Evolutionary conservation across 2,888 invertebrate species (phyloP).

Genomic region (Clusia tigrina): DNA sequence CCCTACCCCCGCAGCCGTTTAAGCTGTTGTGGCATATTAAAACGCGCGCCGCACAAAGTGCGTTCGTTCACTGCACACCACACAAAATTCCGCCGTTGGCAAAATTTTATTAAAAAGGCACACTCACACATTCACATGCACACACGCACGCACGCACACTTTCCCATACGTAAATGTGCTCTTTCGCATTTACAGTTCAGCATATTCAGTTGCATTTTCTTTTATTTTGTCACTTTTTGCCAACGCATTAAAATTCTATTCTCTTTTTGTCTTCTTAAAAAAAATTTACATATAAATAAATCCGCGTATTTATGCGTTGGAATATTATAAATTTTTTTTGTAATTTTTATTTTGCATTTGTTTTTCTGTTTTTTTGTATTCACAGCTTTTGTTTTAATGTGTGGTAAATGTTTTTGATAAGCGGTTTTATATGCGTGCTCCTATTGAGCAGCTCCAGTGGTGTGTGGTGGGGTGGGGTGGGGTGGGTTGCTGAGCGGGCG

Average conservation of each 20-base stretch:
- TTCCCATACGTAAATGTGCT: conserved; percentile 2
- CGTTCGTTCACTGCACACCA: conserved; percentile 26
- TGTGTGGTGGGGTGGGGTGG: background rate
- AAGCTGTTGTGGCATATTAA: background rate
- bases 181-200: conserved; percentile 22
- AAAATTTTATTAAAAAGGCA: conserved; percentile 38
- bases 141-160: conserved; percentile 16
- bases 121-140: conserved; percentile 3
- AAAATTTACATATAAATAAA: background rate
- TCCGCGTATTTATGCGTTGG: conserved; percentile 28
- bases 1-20: background rate
- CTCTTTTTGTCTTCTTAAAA: background rate
- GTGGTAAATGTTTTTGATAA: conserved; percentile 5
- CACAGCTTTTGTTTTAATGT: conserved; percentile 4
- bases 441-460: background rate
- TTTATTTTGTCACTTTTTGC: conserved; percentile 44
- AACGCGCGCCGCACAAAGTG: conserved; percentile 25
- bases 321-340: too few relatives aligned
- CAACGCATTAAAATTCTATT: conserved; percentile 36
- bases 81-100: conserved; percentile 41
- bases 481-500: background rate
- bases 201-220: conserved; percentile 29
- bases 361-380: background rate
- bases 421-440: conserved; percentile 6
- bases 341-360: background rate